A percentile compares a stretch with the other conserved stretches of the same genome.
phyloP scores from a whole-genome alignment of 1,140 invertebrate genomes.

The Harlomillsia oculata region DNA sequence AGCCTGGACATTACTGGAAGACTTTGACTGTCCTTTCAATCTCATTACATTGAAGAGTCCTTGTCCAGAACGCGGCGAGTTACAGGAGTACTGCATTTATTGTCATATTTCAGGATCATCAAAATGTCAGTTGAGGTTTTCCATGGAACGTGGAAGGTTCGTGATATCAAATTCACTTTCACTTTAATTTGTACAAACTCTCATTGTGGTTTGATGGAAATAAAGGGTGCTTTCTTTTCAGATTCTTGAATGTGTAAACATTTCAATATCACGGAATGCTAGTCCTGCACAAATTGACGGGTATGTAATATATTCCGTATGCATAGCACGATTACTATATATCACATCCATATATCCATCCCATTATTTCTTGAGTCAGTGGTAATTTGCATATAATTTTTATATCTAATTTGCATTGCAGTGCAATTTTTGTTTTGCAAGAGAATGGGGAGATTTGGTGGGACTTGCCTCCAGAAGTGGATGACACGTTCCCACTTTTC shows the following conservation, averaged over 20 bases:
- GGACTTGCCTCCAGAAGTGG: slow-evolving; percentile 45
- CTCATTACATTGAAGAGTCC: too few relatives aligned
- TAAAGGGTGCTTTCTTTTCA: slow-evolving; percentile 33
- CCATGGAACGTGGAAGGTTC: slow-evolving; percentile 42
- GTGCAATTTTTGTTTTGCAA: slow-evolving; percentile 54
- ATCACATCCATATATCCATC: slow-evolving; percentile 1
- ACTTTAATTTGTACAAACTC: not conserved
- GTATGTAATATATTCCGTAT: slow-evolving; percentile 37
- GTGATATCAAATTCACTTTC: not conserved
- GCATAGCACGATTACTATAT: not conserved
- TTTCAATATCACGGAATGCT: slow-evolving; percentile 41
- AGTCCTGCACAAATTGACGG: slow-evolving; percentile 48
- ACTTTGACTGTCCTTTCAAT: slow-evolving; percentile 14
- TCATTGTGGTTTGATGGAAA: not conserved
- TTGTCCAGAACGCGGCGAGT: too few relatives aligned
- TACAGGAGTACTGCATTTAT: too few relatives aligned
- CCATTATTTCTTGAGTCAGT: slow-evolving; percentile 9
- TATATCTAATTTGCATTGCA: slow-evolving; percentile 38
- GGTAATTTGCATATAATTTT: not conserved
- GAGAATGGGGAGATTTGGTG: slow-evolving; percentile 56
- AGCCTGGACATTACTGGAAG: not conserved
- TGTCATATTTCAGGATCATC: too few relatives aligned
- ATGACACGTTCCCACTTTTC: slow-evolving; percentile 52
- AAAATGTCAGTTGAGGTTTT: slow-evolving; percentile 39
- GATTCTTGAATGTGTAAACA: slow-evolving; percentile 45